Evolutionary conservation across 2,113 vertebrate genomes (phyloP).

Genomic region (Nyctibius bracteatus): DNA sequence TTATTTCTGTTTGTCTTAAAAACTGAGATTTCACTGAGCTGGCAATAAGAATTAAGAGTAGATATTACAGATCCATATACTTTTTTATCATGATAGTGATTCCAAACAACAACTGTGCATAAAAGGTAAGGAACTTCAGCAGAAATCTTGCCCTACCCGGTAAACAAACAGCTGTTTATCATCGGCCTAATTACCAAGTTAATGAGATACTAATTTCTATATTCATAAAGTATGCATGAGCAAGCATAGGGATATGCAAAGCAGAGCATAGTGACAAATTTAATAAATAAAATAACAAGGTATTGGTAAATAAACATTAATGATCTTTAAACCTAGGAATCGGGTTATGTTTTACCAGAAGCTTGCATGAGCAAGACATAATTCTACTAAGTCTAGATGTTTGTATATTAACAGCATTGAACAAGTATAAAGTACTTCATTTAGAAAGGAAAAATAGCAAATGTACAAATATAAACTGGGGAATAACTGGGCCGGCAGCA

Average conservation of each 20-base stretch:
- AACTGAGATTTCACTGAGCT: slow-evolving; percentile 21
- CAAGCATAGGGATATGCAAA: slow-evolving; percentile 77
- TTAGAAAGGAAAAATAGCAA: neutral
- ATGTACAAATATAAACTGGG: neutral
- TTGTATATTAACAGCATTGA: neutral
- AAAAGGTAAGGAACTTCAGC: slow-evolving; percentile 69
- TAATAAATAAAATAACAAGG: slow-evolving; percentile 85
- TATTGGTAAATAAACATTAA: slow-evolving; percentile 79
- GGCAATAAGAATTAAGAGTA: slow-evolving; percentile 51
- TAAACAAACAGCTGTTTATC: slow-evolving; percentile 88
- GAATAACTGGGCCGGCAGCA: neutral
- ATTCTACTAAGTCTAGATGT: neutral
- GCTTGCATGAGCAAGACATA: neutral
- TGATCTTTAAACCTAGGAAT: slow-evolving; percentile 51
- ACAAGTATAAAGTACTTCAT: neutral
- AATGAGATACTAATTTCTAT: slow-evolving; percentile 93
- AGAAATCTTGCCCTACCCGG: slow-evolving; percentile 71
- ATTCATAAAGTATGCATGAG: slow-evolving; percentile 87
- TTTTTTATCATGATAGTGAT: slow-evolving; percentile 4
- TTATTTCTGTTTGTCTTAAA: slow-evolving; percentile 4
- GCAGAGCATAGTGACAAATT: slow-evolving; percentile 80
- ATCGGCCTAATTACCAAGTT: slow-evolving; percentile 90
- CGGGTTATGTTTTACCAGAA: neutral
- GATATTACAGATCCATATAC: neutral
- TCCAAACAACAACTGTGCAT: slow-evolving; percentile 54